Evolutionary conservation across 2,888 invertebrate species (phyloP), one percentile per base, ranked within the genome.

Genomic region (Nowickia ferox): DNA sequence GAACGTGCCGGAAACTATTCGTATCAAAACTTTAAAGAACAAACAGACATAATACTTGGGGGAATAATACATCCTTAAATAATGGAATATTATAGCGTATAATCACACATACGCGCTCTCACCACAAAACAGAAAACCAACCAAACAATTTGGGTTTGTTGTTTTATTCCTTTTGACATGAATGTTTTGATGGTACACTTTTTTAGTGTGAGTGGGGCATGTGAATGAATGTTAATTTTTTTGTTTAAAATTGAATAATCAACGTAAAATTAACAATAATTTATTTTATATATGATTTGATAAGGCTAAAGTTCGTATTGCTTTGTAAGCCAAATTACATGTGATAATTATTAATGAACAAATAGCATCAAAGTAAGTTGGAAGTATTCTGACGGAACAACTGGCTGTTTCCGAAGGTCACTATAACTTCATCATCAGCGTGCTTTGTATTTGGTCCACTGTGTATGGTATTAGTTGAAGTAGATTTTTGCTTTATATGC

Each of bases 1-100:
- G 71, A 75, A 83, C 66, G 86, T 83, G 75, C 59, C 83, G 75
- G 86, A 83, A 82, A 83, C 78, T 79, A 79, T 72, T 66, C 86
- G 66, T 48, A 82, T 78, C 78, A 75, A 82, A 81, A 77, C 77
- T 81, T 74, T 84, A 68, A 63, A 77, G 77, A 74, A 66, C 6
- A 30, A 5, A 30, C 30, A 30, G 0, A 30, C 61, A 77, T 65
- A 72, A 57, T 84, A 68, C 68, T 53, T 74, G 44, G 61, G 81
- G 79, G 72, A 82, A 81, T 77, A 78, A 82, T 69, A 69, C 57
- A 81, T 81, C 69, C 84, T 81, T 84, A 76, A 78, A 68, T 71
- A 68, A 74, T 53, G 71, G 17, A 74, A 76, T 72, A 80, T 72
- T 65, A 55, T 38, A n/a, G 63, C 22, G 61, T 17, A n/a, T 15